Conservation (phyloP, 2,888 invertebrate genomes). For the Rhaphigaster nebulosa region DNA sequence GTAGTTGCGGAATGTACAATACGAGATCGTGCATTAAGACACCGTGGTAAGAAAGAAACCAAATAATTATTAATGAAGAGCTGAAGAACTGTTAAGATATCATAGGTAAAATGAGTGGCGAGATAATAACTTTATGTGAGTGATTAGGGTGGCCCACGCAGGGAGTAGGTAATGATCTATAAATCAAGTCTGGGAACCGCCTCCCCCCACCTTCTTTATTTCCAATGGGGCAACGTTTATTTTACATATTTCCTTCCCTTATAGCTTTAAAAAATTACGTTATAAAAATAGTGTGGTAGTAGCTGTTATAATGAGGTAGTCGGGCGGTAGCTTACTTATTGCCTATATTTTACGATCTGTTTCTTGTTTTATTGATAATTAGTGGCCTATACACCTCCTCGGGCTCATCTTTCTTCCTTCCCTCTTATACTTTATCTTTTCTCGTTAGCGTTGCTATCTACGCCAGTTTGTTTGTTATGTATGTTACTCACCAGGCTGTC, state of each 20-base stretch:
- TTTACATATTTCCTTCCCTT: background rate
- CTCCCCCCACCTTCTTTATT: background rate
- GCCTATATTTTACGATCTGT: background rate
- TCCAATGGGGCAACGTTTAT: background rate
- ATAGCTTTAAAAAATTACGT: background rate
- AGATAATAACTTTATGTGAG: slow-evolving; percentile 10
- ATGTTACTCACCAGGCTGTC: background rate
- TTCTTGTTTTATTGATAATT: slow-evolving; percentile 21
- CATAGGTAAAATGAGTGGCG: background rate
- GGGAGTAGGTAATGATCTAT: background rate
- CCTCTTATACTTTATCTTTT: background rate
- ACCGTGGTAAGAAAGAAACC: background rate
- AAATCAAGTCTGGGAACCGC: background rate
- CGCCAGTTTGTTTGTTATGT: background rate
- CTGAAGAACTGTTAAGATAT: slow-evolving; percentile 13
- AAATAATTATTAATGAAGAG: background rate
- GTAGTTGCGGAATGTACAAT: background rate
- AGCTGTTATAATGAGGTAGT: background rate
- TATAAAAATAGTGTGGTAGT: slow-evolving; percentile 31
- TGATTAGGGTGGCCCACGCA: background rate
- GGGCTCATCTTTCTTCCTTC: background rate
- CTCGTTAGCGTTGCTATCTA: background rate
- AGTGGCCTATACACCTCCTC: background rate
- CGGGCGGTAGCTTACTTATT: background rate
- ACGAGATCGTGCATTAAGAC: background rate